A percentile compares a stretch with the other conserved stretches of the same genome.
Evolutionary conservation across 2,113 vertebrate genomes (phyloP).

Genomic region (Mesocricetus auratus): DNA sequence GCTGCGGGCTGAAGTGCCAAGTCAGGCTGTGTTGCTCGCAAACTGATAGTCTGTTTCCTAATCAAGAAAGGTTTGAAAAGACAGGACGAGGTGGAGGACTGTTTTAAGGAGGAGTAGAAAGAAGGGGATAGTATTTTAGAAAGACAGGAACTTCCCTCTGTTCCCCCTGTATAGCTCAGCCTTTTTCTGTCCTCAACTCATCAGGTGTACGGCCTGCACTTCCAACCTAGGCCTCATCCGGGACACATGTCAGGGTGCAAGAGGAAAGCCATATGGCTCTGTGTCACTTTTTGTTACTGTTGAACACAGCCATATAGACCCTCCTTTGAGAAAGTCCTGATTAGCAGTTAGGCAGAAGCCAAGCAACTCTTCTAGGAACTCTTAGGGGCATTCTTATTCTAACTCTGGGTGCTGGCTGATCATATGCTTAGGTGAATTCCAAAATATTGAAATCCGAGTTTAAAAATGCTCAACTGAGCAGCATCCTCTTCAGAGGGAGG

Average conservation of each 20-base stretch:
- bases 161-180: not conserved
- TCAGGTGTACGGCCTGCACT: not conserved
- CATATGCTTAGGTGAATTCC: not conserved
- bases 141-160: not conserved
- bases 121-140: not conserved
- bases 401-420: not conserved
- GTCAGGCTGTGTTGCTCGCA: not conserved
- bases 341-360: not conserved
- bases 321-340: not conserved
- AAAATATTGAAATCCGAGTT: not conserved
- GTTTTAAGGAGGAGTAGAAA: not conserved
- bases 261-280: conserved; percentile 18
- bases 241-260: not conserved
- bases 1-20: not conserved
- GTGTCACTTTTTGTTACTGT: conserved; percentile 48
- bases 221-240: not conserved
- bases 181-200: not conserved
- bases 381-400: not conserved
- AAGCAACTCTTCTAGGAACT: not conserved
- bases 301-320: not conserved
- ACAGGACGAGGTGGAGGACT: not conserved
- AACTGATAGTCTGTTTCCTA: not conserved
- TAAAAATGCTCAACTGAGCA: not conserved
- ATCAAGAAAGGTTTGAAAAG: conserved; percentile 15
- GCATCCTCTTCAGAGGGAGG: not conserved